Evolutionary conservation across 2,113 vertebrate species (phyloP).

Genomic region (Ahaetulla prasina): DNA sequence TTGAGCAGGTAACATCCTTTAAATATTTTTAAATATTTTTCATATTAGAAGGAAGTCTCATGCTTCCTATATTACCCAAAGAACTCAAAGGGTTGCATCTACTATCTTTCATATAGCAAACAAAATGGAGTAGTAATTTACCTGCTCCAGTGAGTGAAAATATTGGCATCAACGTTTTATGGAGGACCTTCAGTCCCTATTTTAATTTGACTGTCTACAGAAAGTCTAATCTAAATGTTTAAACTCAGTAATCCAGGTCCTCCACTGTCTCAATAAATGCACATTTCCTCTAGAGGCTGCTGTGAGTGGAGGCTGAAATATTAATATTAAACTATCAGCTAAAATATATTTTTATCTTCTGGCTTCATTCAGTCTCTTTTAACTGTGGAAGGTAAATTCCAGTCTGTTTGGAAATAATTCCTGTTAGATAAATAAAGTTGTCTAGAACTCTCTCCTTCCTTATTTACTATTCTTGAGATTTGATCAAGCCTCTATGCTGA

Average conservation of each 20-base stretch:
- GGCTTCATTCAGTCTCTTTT: background rate
- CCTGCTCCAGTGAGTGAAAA: background rate
- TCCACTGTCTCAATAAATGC: background rate
- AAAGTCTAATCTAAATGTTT: background rate
- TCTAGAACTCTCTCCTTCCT: background rate
- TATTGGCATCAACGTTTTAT: background rate
- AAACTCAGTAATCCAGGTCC: background rate
- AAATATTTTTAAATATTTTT: no score
- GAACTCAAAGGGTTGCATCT: background rate
- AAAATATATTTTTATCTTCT: background rate
- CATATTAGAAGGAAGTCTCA: background rate
- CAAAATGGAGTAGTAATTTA: background rate
- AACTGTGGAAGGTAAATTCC: background rate
- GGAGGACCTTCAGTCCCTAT: background rate
- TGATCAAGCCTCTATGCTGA: background rate
- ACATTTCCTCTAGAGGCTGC: background rate
- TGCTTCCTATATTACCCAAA: background rate
- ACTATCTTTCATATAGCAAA: background rate
- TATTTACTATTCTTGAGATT: background rate
- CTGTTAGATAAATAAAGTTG: background rate
- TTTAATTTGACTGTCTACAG: background rate
- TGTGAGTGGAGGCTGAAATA: background rate
- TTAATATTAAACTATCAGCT: background rate
- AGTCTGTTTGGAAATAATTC: background rate
- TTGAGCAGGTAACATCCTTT: background rate